Evolutionary conservation across 2,113 vertebrate species (phyloP), one percentile per base, ranked within the genome.

Genomic region (Gnathonemus longibarbis): DNA sequence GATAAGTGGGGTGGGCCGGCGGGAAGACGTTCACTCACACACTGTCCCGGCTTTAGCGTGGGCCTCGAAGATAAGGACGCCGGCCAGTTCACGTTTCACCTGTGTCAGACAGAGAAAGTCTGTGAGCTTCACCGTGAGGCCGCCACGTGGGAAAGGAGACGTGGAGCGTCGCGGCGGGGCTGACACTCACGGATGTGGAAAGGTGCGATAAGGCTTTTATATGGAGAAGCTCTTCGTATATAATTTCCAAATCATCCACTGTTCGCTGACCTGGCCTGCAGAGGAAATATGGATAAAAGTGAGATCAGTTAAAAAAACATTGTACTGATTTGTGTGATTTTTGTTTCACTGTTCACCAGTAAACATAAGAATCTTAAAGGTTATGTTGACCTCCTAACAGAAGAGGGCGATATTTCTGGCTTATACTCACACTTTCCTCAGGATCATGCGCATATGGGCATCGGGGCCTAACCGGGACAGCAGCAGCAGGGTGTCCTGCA

Each of bases 141-240:
- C 19, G 53, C 5, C 1, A 56, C 19, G 5, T 56, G 53, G 5
- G 53, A 13, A 8, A 84, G 48, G 52, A 45, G n/a, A 21, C 17
- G n/a, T 42, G 27, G 45, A 70, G 11, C 0, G 3, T 45, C 15
- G 66, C 19, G 10, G 56, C 5, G 7, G 3, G 45, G 93, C 95
- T 24, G 17, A n/a, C 19, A 46, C 95, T 97, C 95, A 99, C 98
- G 91, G 98, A 99, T 93, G 98, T 99, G 92, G 98, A 99, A 92
- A 99, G 97, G 92, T 99, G 97, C 93, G 98, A 97, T 95, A 99
- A 97, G 93, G 98, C 98, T 94, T 99, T 99, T 95, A 99, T 99
- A 94, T 99, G 98, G 93, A 99, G 97, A 93, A 99, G 95, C 94
- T 99, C 98, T 93, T 99, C 98, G 88, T 98, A 98, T 95, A 99